These are phyloP conservation scores for Upupa epops DNA, from an alignment of 2,113 vertebrate genomes.

Conservation along the genomic window DNA sequence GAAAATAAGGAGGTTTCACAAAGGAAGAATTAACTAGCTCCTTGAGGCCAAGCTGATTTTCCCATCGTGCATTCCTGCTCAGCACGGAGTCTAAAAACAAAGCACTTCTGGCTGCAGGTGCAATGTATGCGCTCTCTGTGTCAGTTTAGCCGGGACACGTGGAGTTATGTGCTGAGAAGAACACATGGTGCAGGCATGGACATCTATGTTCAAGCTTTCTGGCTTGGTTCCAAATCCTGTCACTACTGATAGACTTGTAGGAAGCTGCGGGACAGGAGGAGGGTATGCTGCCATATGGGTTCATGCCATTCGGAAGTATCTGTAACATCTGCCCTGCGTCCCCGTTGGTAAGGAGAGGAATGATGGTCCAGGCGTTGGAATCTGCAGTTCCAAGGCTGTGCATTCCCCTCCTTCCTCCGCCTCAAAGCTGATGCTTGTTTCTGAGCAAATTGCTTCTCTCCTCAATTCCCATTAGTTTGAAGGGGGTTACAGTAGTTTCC, in stretches of 20 bases:
- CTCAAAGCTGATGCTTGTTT: not conserved
- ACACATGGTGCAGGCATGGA: not conserved
- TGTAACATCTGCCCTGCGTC: not conserved
- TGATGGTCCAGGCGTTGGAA: not conserved
- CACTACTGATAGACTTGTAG: not conserved
- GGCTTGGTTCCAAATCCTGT: not conserved
- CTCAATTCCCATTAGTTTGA: not conserved
- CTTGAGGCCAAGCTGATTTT: not conserved
- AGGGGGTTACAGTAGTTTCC: not conserved
- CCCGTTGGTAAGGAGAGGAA: not conserved
- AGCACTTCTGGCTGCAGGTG: not conserved
- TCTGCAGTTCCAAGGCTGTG: not conserved
- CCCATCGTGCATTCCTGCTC: not conserved
- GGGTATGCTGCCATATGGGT: not conserved
- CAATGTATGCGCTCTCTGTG: not conserved
- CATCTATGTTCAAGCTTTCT: not conserved
- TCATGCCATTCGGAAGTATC: not conserved
- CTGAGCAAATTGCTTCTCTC: not conserved
- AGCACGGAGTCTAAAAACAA: not conserved
- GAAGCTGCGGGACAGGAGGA: not conserved
- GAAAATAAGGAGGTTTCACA: conserved; percentile 8
- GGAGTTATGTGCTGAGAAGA: not conserved
- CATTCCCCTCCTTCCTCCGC: not conserved
- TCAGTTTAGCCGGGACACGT: not conserved
- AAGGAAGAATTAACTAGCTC: not conserved